A percentile compares a stretch with the other conserved stretches of the same genome.
Evolutionary conservation across 1,140 invertebrate species (phyloP).

Genomic region (Zophobas atratus): DNA sequence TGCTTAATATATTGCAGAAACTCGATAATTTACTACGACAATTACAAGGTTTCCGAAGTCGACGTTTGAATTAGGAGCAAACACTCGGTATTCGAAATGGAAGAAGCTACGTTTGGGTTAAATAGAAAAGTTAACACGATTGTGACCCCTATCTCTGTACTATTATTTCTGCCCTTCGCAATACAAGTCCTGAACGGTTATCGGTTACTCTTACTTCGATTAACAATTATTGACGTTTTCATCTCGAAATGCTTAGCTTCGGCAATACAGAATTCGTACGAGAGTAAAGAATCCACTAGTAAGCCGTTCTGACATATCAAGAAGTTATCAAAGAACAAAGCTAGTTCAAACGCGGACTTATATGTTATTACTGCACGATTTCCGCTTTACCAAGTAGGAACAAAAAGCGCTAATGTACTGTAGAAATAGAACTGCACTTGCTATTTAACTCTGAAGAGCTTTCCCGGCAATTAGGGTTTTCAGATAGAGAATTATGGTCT

Average conservation of each 20-base stretch:
- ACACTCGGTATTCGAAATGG: no score
- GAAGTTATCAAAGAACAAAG: no score
- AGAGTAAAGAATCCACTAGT: not conserved
- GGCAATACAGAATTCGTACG: not conserved
- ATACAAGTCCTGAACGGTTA: slow-evolving; percentile 9
- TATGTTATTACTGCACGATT: no score
- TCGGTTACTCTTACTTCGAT: slow-evolving; percentile 31
- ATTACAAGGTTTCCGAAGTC: slow-evolving; percentile 10
- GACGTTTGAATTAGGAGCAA: not conserved
- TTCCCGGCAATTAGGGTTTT: no score
- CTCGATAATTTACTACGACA: slow-evolving; percentile 10
- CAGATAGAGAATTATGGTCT: no score
- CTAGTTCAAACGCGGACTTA: no score
- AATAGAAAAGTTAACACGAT: no score
- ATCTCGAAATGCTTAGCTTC: slow-evolving; percentile 13
- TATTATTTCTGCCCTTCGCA: slow-evolving; percentile 5
- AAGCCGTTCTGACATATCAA: not conserved
- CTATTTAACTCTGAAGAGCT: no score
- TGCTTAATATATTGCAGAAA: slow-evolving; percentile 10
- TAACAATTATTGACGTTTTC: slow-evolving; percentile 38
- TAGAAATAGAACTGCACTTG: no score
- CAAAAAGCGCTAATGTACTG: no score
- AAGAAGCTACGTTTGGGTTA: no score
- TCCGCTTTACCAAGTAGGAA: no score
- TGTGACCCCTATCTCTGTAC: not conserved